Base-by-base conservation (phyloP, 2,888 invertebrate genomes). In the Tenthredo livida region DNA sequence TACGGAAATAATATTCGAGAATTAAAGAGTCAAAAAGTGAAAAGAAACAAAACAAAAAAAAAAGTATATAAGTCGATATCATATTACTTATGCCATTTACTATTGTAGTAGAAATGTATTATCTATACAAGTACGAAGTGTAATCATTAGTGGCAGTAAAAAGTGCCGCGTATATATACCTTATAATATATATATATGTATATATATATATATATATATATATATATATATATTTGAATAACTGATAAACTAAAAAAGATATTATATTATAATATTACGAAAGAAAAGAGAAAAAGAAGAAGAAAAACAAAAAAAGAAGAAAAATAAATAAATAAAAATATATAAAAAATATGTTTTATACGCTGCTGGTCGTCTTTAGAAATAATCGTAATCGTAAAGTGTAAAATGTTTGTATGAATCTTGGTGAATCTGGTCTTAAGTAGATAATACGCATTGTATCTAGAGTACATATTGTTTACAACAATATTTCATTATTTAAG, bases 341-440 rank as follows among this genome's bases (percentile, higher is more conserved):
- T 89, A 90, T 89, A 91, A 90, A 89, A 91, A 90, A 91, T 92
- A 92, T 93, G 92, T 93, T 93, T 93, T 93, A 91, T 93, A 93
- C 93, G 92, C 92, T 92, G 90, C 90, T 91, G 92, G 91, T 93
- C 90, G 90, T 91, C 90, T 87, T 87, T 91, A 91, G 89, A 87
- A 88, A 88, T 90, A 86, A 33, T 89, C 88, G 88, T 89, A 90
- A 91, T 89, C 86, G 87, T 90, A 88, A 88, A 84, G 86, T 89
- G 88, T 91, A 61, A 61, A 61, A 25, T 88, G 88, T 90, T 87
- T 86, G 88, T 40, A 61, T 37, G 61, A 40, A 61, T 80, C 37
- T 80, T 80, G 80, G 33, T 80, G 37, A 40, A 80, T 80, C 50
- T 77, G 77, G 54, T 77, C 47, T 77, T 54, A 33, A 33, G 1